A percentile compares a stretch with the other conserved stretches of the same genome.
Conservation (phyloP, 2,888 invertebrate genomes). For the Leptopilina syphax region DNA sequence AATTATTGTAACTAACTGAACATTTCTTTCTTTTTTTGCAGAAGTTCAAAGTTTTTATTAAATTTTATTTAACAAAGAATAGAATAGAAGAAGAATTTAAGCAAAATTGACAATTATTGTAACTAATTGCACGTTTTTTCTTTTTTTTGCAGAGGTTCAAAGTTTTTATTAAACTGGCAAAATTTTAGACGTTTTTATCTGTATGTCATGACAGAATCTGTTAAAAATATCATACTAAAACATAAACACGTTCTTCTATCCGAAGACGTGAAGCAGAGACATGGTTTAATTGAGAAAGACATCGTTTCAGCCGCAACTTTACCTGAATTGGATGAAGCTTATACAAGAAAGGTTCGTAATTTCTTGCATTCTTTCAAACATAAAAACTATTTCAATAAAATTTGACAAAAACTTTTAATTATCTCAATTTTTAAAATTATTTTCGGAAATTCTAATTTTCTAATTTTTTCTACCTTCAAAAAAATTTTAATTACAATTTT, state of each 20-base stretch:
- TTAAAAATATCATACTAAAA: conserved; percentile 90
- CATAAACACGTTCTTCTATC: conserved; percentile 88
- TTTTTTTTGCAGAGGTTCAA: conserved; percentile 82
- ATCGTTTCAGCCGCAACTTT: conserved; percentile 92
- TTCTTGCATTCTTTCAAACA: background rate
- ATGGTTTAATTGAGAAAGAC: conserved; percentile 86
- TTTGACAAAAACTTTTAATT: no score
- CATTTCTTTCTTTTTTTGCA: conserved; percentile 68
- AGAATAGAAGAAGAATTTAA: background rate
- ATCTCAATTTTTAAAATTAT: no score
- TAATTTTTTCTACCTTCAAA: no score
- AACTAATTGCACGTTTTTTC: no score
- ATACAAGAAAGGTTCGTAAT: conserved; percentile 80
- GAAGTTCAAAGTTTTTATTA: conserved; percentile 88
- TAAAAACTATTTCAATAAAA: no score
- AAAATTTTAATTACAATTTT: no score
- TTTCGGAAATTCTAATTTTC: no score
- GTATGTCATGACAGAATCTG: conserved; percentile 95
- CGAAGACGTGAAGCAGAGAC: conserved; percentile 84
- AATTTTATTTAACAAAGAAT: conserved; percentile 73
- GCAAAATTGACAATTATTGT: background rate
- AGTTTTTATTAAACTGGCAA: conserved; percentile 90
- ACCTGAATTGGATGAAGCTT: conserved; percentile 92
- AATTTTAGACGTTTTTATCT: conserved; percentile 93
- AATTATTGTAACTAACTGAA: background rate